A percentile compares a stretch with the other conserved stretches of the same genome.
phyloP scores from a whole-genome alignment of 37 sponge, comb jelly and placozoan species.

The Eunapius fragilis region DNA sequence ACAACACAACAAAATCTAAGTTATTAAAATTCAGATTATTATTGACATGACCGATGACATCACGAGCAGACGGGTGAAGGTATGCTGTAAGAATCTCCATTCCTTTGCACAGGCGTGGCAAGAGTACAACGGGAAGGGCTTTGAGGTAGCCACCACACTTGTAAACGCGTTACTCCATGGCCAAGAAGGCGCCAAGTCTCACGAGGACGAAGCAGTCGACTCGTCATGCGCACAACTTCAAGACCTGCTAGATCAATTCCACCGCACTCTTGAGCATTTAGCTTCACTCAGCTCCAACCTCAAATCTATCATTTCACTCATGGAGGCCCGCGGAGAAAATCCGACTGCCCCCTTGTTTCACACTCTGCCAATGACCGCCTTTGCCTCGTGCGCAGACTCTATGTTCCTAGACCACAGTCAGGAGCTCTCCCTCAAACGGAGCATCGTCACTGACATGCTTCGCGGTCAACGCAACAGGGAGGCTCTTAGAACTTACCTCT shows the following conservation, averaged over 20 bases:
- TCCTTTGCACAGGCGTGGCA: constrained; percentile 57
- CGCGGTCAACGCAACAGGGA: constrained; percentile 36
- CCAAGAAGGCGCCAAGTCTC: constrained; percentile 6
- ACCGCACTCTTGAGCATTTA: constrained; percentile 1
- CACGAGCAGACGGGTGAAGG: constrained; percentile 38
- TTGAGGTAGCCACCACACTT: constrained; percentile 53
- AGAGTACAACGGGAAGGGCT: constrained; percentile 34
- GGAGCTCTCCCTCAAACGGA: constrained; percentile 41
- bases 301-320: constrained; percentile 13
- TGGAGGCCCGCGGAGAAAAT: neutral
- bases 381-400: constrained; percentile 26
- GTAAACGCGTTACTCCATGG: constrained; percentile 30
- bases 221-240: neutral
- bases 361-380: constrained; percentile 37
- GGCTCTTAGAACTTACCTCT: constrained; percentile 63
- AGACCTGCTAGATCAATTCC: neutral
- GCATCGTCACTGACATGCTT: constrained; percentile 45
- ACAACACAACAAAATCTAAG: too few relatives aligned
- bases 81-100: constrained; percentile 63
- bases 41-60: neutral
- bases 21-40: too few relatives aligned
- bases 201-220: neutral
- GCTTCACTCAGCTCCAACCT: constrained; percentile 29
- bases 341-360: constrained; percentile 37
- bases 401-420: constrained; percentile 49